phyloP scores from a whole-genome alignment of 2,797 vertebrate species.

The Hydrophis major region DNA sequence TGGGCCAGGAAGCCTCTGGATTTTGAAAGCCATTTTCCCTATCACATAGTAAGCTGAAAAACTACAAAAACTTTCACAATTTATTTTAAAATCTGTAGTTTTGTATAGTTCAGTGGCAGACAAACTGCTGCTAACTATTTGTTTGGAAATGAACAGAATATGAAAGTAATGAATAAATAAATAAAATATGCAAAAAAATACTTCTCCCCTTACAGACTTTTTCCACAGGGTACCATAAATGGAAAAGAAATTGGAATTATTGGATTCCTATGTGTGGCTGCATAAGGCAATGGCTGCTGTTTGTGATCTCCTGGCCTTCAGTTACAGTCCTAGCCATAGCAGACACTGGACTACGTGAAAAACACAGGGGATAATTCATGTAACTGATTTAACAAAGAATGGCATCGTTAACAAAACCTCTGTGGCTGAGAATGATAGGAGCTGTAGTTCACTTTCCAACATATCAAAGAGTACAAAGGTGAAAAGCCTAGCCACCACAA shows the following conservation, averaged over 20 bases:
- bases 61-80: neutral
- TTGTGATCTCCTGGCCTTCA: neutral
- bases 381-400: neutral
- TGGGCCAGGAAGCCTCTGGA: neutral
- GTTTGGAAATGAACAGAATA: neutral
- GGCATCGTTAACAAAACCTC: neutral
- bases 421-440: neutral
- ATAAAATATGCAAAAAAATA: neutral
- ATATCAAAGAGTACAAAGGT: neutral
- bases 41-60: neutral
- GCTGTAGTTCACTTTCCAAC: neutral
- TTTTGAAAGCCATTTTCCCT: neutral
- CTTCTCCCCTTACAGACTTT: neutral
- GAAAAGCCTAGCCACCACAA: neutral
- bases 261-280: neutral
- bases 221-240: neutral
- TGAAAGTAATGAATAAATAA: neutral
- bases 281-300: neutral
- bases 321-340: neutral
- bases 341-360: neutral
- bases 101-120: neutral
- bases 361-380: neutral
- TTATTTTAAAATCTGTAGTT: neutral
- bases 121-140: neutral
- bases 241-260: neutral